Evolutionary conservation across 2,113 vertebrate species (phyloP).

Genomic region (Eudyptes chrysolophus): DNA sequence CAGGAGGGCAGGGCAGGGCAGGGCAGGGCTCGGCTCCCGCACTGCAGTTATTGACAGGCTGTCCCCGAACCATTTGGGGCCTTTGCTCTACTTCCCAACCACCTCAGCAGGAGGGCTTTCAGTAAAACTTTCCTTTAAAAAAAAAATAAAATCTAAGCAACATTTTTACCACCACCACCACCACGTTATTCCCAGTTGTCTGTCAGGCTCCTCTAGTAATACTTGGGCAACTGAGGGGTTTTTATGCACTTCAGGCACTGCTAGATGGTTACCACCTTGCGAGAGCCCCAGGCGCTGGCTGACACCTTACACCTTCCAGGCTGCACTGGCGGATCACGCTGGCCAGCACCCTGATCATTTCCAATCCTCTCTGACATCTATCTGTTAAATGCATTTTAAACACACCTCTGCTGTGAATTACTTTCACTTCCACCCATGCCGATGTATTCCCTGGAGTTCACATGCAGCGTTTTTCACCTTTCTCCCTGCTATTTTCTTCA

Average conservation of each 20-base stretch:
- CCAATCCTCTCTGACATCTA: accelerated
- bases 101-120: not conserved
- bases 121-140: not conserved
- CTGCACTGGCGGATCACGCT: not conserved
- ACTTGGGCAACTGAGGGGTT: accelerated
- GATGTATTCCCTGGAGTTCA: not conserved
- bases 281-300: accelerated
- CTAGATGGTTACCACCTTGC: accelerated
- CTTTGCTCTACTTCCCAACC: not conserved
- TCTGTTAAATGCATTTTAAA: not conserved
- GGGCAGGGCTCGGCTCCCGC: not conserved
- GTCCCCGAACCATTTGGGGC: accelerated
- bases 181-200: accelerated
- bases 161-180: too few species aligned
- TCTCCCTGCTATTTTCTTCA: not conserved
- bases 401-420: accelerated
- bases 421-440: too few species aligned
- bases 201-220: not conserved
- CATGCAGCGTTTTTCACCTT: not conserved
- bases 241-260: accelerated
- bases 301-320: not conserved
- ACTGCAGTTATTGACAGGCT: accelerated
- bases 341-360: not conserved
- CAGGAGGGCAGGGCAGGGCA: not conserved
- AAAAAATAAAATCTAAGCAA: not conserved